Evolutionary conservation across 2,888 invertebrate genomes (phyloP).

Genomic region (Cerastis rubricosa): DNA sequence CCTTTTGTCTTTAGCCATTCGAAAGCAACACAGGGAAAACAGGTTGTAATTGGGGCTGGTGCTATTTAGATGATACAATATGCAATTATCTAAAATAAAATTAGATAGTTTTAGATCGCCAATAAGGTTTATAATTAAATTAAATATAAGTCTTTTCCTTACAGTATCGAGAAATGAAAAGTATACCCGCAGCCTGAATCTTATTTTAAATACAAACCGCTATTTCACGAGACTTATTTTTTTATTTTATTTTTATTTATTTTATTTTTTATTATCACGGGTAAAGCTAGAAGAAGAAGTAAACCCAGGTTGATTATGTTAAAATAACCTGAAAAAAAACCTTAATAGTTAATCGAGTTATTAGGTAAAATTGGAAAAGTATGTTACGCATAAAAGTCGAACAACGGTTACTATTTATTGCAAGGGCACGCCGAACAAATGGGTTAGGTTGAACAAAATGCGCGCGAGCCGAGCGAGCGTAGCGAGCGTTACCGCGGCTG

Average conservation of each 20-base stretch:
- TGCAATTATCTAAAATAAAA: neutral
- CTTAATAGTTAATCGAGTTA: no score
- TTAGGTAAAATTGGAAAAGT: no score
- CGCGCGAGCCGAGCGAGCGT: neutral
- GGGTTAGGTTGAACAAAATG: neutral
- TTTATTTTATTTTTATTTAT: no score
- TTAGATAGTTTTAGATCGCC: neutral
- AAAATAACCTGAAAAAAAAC: no score
- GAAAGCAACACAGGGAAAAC: neutral
- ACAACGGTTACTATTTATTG: neutral
- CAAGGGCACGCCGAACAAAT: neutral
- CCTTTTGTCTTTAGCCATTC: neutral
- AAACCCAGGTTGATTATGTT: no score
- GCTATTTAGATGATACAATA: neutral
- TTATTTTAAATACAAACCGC: neutral
- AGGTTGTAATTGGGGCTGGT: neutral
- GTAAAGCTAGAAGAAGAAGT: no score
- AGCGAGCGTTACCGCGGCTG: neutral
- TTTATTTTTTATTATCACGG: no score
- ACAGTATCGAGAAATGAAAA: neutral
- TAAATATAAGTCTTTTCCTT: neutral
- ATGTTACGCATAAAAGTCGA: no score
- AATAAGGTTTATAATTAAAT: neutral
- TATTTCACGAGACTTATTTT: neutral
- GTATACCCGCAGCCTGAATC: neutral